Conservation (phyloP, 2,797 vertebrate species). For the Danio choprae region DNA sequence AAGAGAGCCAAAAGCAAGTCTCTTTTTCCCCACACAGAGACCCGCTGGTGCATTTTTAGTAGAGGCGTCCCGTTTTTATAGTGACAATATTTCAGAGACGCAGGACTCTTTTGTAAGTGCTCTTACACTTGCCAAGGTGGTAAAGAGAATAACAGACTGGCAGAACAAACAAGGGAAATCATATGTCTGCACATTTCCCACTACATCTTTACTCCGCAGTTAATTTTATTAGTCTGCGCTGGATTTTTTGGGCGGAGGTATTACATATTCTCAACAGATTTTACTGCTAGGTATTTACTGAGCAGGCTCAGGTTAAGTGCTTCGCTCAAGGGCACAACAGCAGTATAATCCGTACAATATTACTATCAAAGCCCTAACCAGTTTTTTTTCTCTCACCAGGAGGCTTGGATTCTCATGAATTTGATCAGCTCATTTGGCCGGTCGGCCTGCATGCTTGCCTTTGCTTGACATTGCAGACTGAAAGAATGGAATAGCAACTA, state of each 20-base stretch:
- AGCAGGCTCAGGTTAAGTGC: conserved; percentile 50
- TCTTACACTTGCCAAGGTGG: conserved; percentile 12
- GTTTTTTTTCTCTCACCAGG: conserved; percentile 50
- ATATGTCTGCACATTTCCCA: not conserved
- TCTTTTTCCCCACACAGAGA: not conserved
- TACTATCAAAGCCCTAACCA: conserved; percentile 53
- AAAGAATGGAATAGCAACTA: not conserved
- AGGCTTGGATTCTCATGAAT: conserved; percentile 23
- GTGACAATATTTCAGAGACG: conserved; percentile 28
- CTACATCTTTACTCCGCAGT: conserved; percentile 13
- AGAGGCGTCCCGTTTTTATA: conserved; percentile 15
- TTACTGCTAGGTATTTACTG: not conserved
- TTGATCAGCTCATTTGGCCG: conserved; percentile 39
- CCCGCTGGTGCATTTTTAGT: not conserved
- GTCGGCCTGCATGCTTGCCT: conserved; percentile 27
- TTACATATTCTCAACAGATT: conserved; percentile 31
- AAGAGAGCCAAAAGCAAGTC: conserved; percentile 5
- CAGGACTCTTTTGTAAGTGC: conserved; percentile 16
- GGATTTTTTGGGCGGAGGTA: not conserved
- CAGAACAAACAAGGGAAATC: conserved; percentile 24
- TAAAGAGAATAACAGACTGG: conserved; percentile 32
- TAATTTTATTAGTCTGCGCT: conserved; percentile 42
- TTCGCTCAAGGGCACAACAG: conserved; percentile 48
- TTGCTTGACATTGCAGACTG: conserved; percentile 25
- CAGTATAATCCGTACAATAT: conserved; percentile 42